A percentile compares a stretch with the other conserved stretches of the same genome.
Evolutionary conservation across 2,888 invertebrate species (phyloP).

Genomic region (Melanostoma scalare): DNA sequence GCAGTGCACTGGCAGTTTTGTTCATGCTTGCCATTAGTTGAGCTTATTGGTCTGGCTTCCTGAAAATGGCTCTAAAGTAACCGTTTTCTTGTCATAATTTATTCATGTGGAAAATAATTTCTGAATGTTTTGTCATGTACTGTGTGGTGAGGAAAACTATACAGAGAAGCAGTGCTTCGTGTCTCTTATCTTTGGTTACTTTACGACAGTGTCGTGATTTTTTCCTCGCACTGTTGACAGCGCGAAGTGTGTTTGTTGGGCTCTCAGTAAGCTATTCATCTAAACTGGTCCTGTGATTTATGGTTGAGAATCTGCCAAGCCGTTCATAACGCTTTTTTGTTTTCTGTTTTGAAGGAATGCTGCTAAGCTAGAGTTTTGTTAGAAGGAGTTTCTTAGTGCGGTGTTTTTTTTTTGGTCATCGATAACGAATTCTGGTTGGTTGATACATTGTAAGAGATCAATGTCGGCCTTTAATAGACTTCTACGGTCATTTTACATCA

Average conservation of each 20-base stretch:
- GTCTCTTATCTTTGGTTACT: slow-evolving; percentile 57
- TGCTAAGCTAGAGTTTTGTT: slow-evolving; percentile 26
- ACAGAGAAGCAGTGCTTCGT: slow-evolving; percentile 37
- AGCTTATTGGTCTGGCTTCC: slow-evolving; percentile 68
- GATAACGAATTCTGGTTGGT: not conserved
- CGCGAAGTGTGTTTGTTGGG: not conserved
- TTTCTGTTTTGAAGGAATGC: slow-evolving; percentile 42
- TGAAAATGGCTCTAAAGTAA: slow-evolving; percentile 61
- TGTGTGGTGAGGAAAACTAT: slow-evolving; percentile 6
- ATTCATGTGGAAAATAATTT: slow-evolving; percentile 67
- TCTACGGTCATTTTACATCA: too few species aligned
- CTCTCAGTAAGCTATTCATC: slow-evolving; percentile 38
- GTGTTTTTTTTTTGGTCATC: slow-evolving; percentile 44
- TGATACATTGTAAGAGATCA: too few species aligned
- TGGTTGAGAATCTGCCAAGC: slow-evolving; percentile 59
- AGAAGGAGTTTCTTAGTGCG: slow-evolving; percentile 29
- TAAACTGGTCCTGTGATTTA: slow-evolving; percentile 69
- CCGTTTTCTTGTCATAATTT: slow-evolving; percentile 71
- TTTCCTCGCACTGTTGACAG: slow-evolving; percentile 16
- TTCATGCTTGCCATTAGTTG: slow-evolving; percentile 58
- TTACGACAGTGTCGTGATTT: slow-evolving; percentile 41
- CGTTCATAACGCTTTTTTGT: slow-evolving; percentile 32
- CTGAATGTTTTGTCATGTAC: slow-evolving; percentile 66
- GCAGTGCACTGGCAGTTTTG: slow-evolving; percentile 23
- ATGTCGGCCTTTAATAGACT: too few species aligned